Conservation (phyloP, 2,888 invertebrate species). For the Ophion slaviceki region DNA sequence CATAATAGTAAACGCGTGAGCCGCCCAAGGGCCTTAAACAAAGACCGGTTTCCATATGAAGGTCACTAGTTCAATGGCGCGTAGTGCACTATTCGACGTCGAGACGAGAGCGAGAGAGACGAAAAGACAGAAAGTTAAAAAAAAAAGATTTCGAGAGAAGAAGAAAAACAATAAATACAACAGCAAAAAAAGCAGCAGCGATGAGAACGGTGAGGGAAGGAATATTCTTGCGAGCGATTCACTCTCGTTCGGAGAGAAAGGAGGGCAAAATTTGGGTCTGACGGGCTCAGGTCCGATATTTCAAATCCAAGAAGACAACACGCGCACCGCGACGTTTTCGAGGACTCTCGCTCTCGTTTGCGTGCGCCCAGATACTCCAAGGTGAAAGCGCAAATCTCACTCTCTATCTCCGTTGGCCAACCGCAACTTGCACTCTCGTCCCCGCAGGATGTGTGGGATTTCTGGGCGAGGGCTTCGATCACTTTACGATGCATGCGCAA, state of each 20-base stretch:
- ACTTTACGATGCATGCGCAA: not conserved
- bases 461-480: not conserved
- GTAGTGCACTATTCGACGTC: conserved; percentile 59
- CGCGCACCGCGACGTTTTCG: not conserved
- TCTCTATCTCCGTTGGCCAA: conserved; percentile 57
- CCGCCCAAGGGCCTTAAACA: conserved; percentile 71
- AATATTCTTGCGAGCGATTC: conserved; percentile 65
- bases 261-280: conserved; percentile 55
- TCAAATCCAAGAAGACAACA: conserved; percentile 3
- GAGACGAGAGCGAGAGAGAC: conserved; percentile 24
- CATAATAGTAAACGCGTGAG: conserved; percentile 30
- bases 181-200: conserved; percentile 45
- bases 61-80: conserved; percentile 82
- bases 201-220: conserved; percentile 33
- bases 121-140: conserved; percentile 15
- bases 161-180: conserved; percentile 31
- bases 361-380: conserved; percentile 56
- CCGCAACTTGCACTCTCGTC: conserved; percentile 70
- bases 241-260: conserved; percentile 64
- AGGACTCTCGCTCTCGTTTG: conserved; percentile 63
- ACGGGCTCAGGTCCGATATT: conserved; percentile 28
- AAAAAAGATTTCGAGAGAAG: conserved; percentile 20
- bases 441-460: not conserved
- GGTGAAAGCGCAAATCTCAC: conserved; percentile 55
- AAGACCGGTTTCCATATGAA: conserved; percentile 82